phyloP scores from a whole-genome alignment of 2,797 vertebrate species.

The Borostomias antarcticus region DNA sequence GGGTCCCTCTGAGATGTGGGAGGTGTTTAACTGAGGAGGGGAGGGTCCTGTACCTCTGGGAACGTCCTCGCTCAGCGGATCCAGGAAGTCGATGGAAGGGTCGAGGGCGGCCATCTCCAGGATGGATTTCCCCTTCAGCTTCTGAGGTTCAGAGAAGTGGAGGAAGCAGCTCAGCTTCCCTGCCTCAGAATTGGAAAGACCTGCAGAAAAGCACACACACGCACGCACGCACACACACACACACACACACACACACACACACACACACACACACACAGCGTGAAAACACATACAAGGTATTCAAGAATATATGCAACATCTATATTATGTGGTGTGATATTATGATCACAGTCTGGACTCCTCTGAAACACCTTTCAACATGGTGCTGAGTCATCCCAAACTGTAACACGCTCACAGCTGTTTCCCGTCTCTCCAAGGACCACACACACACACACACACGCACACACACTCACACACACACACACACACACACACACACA shows the following conservation, averaged over 20 bases:
- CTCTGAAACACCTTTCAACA: no score
- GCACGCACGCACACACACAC: conserved; percentile 8
- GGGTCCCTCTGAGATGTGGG: no score
- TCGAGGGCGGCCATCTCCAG: conserved; percentile 84
- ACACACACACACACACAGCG: neutral
- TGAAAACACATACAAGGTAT: neutral
- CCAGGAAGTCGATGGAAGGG: conserved; percentile 88
- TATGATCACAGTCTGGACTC: no score
- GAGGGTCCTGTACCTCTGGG: conserved; percentile 85
- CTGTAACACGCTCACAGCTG: conserved; percentile 26
- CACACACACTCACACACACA: conserved; percentile 7
- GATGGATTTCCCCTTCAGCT: conserved; percentile 81
- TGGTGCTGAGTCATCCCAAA: neutral
- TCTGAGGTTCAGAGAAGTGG: conserved; percentile 82
- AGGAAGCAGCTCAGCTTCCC: conserved; percentile 86
- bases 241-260: conserved; percentile 2
- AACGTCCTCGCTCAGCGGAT: conserved; percentile 86
- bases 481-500: conserved; percentile 2
- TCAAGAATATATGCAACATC: neutral
- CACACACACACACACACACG: conserved; percentile 18
- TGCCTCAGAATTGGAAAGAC: conserved; percentile 83
- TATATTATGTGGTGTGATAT: no score
- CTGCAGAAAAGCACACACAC: conserved; percentile 61
- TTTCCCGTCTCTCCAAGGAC: conserved; percentile 18
- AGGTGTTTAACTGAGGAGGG: no score